Evolutionary conservation across 1,140 invertebrate species (phyloP).

Genomic region (Cydia amplana): DNA sequence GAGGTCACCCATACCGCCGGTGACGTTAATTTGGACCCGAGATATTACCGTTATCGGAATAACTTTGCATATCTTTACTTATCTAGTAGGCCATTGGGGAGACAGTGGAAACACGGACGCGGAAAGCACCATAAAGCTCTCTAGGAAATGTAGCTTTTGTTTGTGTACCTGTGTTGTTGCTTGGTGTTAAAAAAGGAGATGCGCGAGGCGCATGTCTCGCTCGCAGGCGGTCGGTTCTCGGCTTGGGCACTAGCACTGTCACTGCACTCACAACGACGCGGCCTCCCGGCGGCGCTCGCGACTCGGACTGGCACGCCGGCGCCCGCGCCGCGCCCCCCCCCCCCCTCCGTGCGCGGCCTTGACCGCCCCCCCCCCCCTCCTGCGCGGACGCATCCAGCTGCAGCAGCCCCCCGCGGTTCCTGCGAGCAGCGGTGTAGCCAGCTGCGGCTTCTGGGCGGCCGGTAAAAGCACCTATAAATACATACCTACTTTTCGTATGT

Average conservation of each 20-base stretch:
- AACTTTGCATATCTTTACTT: constrained; percentile 27
- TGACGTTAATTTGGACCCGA: constrained; percentile 28
- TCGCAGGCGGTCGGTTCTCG: constrained; percentile 59
- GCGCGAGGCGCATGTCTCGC: constrained; percentile 59
- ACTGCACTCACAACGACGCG: constrained; percentile 43
- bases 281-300: constrained; percentile 38
- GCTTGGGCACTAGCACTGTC: constrained; percentile 60
- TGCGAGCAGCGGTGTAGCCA: constrained; percentile 44
- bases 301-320: constrained; percentile 50
- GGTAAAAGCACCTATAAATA: neutral
- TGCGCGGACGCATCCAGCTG: constrained; percentile 33
- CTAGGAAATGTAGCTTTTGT: neutral
- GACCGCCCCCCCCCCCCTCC: constrained; percentile 57
- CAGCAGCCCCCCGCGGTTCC: constrained; percentile 33
- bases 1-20: constrained; percentile 15
- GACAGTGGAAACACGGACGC: neutral
- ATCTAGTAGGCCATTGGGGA: neutral
- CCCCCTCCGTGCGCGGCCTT: constrained; percentile 66
- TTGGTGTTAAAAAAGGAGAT: neutral
- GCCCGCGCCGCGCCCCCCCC: constrained; percentile 44
- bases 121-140: neutral
- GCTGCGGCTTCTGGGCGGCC: neutral
- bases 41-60: constrained; percentile 31
- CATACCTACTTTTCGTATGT: neutral
- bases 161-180: neutral